These are phyloP conservation scores for Clivina fossor DNA, from an alignment of 2,888 invertebrate species.

Conservation along the genomic window DNA sequence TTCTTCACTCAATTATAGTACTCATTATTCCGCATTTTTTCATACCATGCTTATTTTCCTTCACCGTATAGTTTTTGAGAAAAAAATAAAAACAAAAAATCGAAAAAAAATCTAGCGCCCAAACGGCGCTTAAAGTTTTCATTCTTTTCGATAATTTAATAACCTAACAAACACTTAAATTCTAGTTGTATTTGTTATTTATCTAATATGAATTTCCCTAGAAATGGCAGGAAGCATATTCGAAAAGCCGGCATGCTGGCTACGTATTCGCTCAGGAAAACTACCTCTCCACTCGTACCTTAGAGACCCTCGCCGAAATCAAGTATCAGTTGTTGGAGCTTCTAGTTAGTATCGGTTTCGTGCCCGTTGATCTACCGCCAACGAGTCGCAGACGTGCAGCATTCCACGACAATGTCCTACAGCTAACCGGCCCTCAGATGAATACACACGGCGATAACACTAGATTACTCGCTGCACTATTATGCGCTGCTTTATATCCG, in stretches of 20 bases:
- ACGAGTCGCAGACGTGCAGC: constrained; percentile 55
- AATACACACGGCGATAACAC: constrained; percentile 76
- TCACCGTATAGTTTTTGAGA: too few species aligned
- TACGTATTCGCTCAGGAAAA: constrained; percentile 80
- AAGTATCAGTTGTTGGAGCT: constrained; percentile 79
- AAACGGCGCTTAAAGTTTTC: too few species aligned
- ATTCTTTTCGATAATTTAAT: too few species aligned
- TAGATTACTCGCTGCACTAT: constrained; percentile 74
- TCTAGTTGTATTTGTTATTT: too few species aligned
- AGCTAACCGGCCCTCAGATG: constrained; percentile 67
- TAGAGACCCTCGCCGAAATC: constrained; percentile 83
- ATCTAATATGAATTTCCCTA: too few species aligned
- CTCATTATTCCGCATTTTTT: too few species aligned
- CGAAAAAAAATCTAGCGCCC: too few species aligned
- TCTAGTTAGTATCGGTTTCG: constrained; percentile 76
- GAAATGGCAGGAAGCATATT: constrained; percentile 78
- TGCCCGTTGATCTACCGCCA: constrained; percentile 58
- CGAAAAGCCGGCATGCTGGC: constrained; percentile 69
- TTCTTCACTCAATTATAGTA: too few species aligned
- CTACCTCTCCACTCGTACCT: constrained; percentile 77
- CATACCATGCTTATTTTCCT: too few species aligned
- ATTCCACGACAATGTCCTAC: constrained; percentile 65
- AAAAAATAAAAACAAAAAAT: too few species aligned
- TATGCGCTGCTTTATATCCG: constrained; percentile 92
- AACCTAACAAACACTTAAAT: too few species aligned